phyloP scores from a whole-genome alignment of 1,140 invertebrate species.

The Prorops nasuta region DNA sequence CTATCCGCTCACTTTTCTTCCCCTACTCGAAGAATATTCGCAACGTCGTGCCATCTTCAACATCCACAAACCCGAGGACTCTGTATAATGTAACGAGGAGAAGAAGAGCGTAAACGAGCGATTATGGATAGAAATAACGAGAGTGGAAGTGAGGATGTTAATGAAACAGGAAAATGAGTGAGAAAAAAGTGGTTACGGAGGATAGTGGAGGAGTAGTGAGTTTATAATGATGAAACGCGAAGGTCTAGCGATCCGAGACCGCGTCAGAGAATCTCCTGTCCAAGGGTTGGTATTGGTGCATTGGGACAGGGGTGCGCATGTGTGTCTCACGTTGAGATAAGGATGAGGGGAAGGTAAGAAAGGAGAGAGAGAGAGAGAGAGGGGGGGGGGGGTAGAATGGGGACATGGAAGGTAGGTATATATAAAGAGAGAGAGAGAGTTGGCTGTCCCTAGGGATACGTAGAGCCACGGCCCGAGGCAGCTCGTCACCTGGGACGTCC shows the following conservation, averaged over 20 bases:
- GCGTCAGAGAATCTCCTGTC: slow-evolving; percentile 23
- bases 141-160: slow-evolving; percentile 20
- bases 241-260: slow-evolving; percentile 34
- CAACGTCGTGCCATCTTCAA: no score
- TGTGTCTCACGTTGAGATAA: slow-evolving; percentile 3
- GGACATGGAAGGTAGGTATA: slow-evolving; percentile 8
- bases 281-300: slow-evolving; percentile 4
- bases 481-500: slow-evolving; percentile 53
- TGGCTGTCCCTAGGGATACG: slow-evolving; percentile 42
- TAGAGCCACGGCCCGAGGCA: slow-evolving; percentile 50
- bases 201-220: slow-evolving; percentile 30
- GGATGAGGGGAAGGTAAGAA: slow-evolving; percentile 1
- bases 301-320: background rate
- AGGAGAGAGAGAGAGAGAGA: slow-evolving; percentile 8
- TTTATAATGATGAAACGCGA: slow-evolving; percentile 43
- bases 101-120: slow-evolving; percentile 4
- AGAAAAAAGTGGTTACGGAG: slow-evolving; percentile 10
- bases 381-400: slow-evolving; percentile 9
- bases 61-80: slow-evolving; percentile 16
- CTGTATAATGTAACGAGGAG: slow-evolving; percentile 10
- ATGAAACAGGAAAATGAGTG: background rate
- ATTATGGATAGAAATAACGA: slow-evolving; percentile 18
- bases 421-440: slow-evolving; percentile 29
- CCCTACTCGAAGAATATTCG: no score
- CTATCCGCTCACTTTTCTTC: no score